Conservation (phyloP, 2,888 invertebrate species). For the Lasioglossum pauxillum region DNA sequence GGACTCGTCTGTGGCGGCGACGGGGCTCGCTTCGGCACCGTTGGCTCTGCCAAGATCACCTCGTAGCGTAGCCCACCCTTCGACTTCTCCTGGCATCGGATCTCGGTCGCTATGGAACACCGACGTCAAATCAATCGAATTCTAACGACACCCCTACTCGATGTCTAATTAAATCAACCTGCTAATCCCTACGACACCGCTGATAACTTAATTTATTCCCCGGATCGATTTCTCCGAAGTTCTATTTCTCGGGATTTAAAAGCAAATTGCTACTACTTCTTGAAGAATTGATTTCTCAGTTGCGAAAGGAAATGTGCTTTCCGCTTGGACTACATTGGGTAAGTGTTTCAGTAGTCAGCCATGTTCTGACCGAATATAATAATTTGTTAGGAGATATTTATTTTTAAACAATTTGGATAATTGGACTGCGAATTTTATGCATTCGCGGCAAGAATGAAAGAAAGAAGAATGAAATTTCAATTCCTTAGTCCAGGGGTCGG, state of each 20-base stretch:
- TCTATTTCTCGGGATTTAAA: not conserved
- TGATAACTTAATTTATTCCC: not conserved
- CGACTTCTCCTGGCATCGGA: constrained; percentile 96
- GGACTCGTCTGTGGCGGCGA: constrained; percentile 89
- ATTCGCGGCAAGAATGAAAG: not conserved
- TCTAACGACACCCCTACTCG: not conserved
- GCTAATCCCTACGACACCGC: not conserved
- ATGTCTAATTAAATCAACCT: constrained; percentile 8
- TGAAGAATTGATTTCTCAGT: not conserved
- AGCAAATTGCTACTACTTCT: not conserved
- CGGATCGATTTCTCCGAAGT: not conserved
- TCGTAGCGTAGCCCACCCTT: constrained; percentile 96
- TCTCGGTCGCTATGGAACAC: constrained; percentile 91
- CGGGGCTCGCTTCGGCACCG: constrained; percentile 88
- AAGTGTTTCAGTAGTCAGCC: no score
- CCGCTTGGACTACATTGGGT: no score
- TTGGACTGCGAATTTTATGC: not conserved
- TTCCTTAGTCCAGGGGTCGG: no score
- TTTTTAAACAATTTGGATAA: not conserved
- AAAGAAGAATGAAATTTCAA: no score
- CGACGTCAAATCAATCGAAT: not conserved
- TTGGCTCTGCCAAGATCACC: constrained; percentile 94
- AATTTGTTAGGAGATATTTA: not conserved
- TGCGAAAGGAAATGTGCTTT: not conserved
- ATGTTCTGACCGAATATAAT: not conserved